Base-by-base conservation (phyloP, 1,140 invertebrate genomes). In the Phthorimaea operculella region DNA sequence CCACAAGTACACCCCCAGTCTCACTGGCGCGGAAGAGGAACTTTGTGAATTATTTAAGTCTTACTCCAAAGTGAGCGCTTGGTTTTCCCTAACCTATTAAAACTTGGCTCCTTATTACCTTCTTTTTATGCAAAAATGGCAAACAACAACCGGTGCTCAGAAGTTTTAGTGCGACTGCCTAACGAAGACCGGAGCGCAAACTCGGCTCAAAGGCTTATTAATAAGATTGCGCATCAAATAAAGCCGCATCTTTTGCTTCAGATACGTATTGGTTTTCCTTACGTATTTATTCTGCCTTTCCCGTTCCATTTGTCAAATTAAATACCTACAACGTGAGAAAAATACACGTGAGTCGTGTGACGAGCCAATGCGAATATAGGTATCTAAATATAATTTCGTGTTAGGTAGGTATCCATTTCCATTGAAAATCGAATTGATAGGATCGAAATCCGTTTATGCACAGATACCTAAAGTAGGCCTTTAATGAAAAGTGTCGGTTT, bases 1-100 rank as follows among this genome's bases (percentile, higher is more conserved):
- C 10, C 44, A 47, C 44, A 57, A 12, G 39, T 8, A 47, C 12
- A 18, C 49, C 51, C 55, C 39, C 48, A 42, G 34, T 55, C 16
- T 42, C 55, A 51, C 51, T 47, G 21, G 39, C 14, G 21, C 54
- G 15, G n/a, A 51, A 16, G 15, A 16, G 14, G 18, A 58, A 54
- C 7, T 58, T 58, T 54, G 16, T 39, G 52, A 58, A 49, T 58
- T 51, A 50, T 53, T 58, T 50, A 48, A 34, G 51, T 14, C 33
- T 39, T 18, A 28, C 49, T 51, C 4, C 15, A 12, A 9, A 50
- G 8, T 11, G 51, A 52, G 14, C n/a, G 51, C 48, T 50, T 28
- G 33, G 15, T 51, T 16, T 15, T 11, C 51, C 34, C 33, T 52
- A 39, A 21, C 16, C 33, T 52, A 36, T 52, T 52, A 52, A 52